Percentiles rank a stretch among this genome's conserved stretches.
These are phyloP conservation scores for Clupea harengus DNA, from an alignment of 2,113 vertebrate species.

Conservation along the genomic window DNA sequence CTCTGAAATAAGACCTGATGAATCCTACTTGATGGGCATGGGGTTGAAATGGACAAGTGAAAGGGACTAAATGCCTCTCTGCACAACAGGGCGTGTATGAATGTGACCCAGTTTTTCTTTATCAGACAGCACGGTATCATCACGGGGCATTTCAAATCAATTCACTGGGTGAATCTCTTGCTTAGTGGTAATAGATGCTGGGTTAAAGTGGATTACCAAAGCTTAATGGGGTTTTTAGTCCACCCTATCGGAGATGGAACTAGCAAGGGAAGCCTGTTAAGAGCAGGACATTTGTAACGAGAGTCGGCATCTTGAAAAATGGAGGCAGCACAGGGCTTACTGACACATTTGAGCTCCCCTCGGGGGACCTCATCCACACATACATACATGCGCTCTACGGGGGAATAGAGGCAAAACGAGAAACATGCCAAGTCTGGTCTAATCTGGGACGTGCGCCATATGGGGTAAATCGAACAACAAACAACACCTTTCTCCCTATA, in stretches of 20 bases:
- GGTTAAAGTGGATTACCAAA: constrained; percentile 38
- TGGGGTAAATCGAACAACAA: constrained; percentile 21
- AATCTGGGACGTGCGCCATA: not conserved
- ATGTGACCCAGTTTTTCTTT: constrained; percentile 20
- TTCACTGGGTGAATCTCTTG: constrained; percentile 19
- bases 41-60: not conserved
- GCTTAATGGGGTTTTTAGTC: constrained; percentile 34
- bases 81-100: not conserved
- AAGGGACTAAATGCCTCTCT: not conserved
- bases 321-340: not conserved
- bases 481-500: not conserved
- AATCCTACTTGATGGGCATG: not conserved
- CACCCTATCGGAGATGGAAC: constrained; percentile 23
- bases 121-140: not conserved
- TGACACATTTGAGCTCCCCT: not conserved
- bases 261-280: not conserved
- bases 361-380: not conserved
- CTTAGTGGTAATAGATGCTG: constrained; percentile 17
- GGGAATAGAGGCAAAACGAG: not conserved
- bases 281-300: not conserved
- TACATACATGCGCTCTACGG: not conserved
- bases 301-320: constrained; percentile 11
- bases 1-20: not conserved
- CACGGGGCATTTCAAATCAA: constrained; percentile 24
- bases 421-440: not conserved